Evolutionary conservation across 2,797 vertebrate species (phyloP).

Genomic region (Enteromius radiatus): DNA sequence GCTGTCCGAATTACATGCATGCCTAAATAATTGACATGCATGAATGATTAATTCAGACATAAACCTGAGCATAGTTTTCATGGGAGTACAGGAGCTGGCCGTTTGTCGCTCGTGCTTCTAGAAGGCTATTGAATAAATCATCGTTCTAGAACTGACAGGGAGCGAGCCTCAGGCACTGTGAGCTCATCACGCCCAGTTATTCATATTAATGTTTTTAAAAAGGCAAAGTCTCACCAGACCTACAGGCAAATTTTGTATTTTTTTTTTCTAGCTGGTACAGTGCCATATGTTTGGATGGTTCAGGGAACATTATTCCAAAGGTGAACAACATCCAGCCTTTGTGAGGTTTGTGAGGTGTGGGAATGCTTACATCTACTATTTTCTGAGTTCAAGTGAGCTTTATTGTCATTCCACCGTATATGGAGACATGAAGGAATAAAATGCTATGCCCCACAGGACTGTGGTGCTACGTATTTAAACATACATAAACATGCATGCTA

Average conservation of each 20-base stretch:
- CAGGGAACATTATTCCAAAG: background rate
- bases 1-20: slow-evolving; percentile 19
- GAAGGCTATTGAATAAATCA: slow-evolving; percentile 45
- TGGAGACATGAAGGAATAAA: background rate
- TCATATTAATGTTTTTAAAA: slow-evolving; percentile 47
- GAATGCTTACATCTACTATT: background rate
- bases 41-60: slow-evolving; percentile 50
- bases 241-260: background rate
- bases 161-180: slow-evolving; percentile 18
- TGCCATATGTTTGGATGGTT: slow-evolving; percentile 14
- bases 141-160: slow-evolving; percentile 37
- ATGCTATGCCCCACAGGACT: background rate
- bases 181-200: slow-evolving; percentile 37
- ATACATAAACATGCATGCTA: background rate
- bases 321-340: slow-evolving; percentile 1
- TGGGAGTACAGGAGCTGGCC: slow-evolving; percentile 16
- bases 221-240: slow-evolving; percentile 24
- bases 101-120: slow-evolving; percentile 18
- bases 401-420: background rate
- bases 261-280: background rate
- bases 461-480: background rate
- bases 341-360: background rate
- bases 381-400: background rate
- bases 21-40: slow-evolving; percentile 38
- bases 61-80: slow-evolving; percentile 43